These are phyloP conservation scores for Galerucella nymphaeae DNA, from an alignment of 2,888 invertebrate species.

Conservation along the genomic window DNA sequence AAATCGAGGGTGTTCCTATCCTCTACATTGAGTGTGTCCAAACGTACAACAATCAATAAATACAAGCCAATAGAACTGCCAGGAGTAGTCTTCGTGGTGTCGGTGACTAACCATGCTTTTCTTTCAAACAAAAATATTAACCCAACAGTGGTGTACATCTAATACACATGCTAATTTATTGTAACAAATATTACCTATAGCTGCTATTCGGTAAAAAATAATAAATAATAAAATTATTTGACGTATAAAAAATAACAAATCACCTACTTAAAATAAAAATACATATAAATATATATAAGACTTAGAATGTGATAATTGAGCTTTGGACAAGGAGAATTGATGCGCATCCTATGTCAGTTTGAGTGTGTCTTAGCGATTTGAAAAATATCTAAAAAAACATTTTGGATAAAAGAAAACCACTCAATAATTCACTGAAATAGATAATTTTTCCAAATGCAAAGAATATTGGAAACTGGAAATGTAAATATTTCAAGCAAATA, in stretches of 20 bases:
- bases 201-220: neutral
- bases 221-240: constrained; percentile 10
- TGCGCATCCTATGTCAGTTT: neutral
- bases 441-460: neutral
- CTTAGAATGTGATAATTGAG: constrained; percentile 30
- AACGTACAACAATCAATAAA: too few species aligned
- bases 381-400: neutral
- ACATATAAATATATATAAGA: constrained; percentile 21
- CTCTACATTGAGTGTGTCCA: too few species aligned
- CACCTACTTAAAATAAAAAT: constrained; percentile 19
- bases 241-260: constrained; percentile 14
- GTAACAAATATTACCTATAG: neutral
- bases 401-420: neutral
- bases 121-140: too few species aligned
- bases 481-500: neutral
- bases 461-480: neutral
- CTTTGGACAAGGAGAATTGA: constrained; percentile 22
- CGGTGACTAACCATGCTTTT: too few species aligned
- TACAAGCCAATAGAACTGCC: too few species aligned
- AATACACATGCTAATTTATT: neutral
- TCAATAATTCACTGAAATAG: neutral
- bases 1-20: too few species aligned
- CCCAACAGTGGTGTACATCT: neutral
- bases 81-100: too few species aligned
- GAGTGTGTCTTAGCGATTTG: neutral